Evolutionary conservation across 2,113 vertebrate genomes (phyloP).

Genomic region (Hyaena hyaena): DNA sequence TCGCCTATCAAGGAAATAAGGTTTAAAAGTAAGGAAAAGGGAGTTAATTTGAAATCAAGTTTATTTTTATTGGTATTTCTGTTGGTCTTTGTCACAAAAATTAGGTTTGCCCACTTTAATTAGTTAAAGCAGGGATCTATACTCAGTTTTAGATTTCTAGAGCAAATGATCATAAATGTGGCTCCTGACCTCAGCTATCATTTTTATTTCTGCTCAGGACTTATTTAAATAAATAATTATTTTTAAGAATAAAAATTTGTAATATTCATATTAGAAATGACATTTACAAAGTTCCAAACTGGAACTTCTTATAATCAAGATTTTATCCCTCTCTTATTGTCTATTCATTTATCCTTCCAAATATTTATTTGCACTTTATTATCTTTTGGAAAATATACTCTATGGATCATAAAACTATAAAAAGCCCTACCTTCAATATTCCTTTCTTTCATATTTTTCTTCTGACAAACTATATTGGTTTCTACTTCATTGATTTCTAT

Average conservation of each 20-base stretch:
- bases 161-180: neutral
- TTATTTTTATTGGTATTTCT: neutral
- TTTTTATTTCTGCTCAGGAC: neutral
- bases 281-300: neutral
- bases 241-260: neutral
- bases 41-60: neutral
- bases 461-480: neutral
- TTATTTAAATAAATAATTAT: neutral
- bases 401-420: neutral
- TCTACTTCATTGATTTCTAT: neutral
- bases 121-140: neutral
- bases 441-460: neutral
- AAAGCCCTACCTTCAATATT: neutral
- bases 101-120: neutral
- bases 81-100: neutral
- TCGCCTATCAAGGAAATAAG: neutral
- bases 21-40: neutral
- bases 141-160: neutral
- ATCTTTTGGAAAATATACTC: neutral
- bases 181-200: neutral
- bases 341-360: neutral
- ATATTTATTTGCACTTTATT: neutral
- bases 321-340: neutral
- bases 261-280: neutral
- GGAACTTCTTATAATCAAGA: neutral